Percentiles rank a stretch among this genome's conserved stretches.
Evolutionary conservation across 2,113 vertebrate species (phyloP).

Genomic region (Mesoclemmys tuberculata): DNA sequence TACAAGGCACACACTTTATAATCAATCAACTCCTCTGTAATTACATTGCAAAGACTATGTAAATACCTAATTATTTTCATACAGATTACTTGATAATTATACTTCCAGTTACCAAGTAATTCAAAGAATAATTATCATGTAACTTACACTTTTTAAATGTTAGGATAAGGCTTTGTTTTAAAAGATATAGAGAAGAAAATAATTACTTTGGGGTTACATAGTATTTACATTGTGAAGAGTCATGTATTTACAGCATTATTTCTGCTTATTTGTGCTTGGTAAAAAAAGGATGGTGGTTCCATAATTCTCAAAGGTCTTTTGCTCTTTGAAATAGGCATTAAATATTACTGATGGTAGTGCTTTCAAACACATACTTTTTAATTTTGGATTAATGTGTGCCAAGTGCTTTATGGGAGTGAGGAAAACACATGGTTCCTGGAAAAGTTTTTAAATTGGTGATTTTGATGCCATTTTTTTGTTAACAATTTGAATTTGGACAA

Average conservation of each 20-base stretch:
- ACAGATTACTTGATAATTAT: conserved; percentile 88
- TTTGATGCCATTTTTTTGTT: neutral
- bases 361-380: neutral
- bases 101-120: conserved; percentile 84
- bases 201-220: conserved; percentile 73
- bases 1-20: conserved; percentile 76
- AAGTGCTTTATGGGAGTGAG: neutral
- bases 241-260: conserved; percentile 64
- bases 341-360: neutral
- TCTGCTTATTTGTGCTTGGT: conserved; percentile 70
- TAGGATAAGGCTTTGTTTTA: conserved; percentile 81
- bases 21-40: conserved; percentile 83
- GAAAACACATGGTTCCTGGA: neutral
- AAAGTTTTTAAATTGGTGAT: neutral
- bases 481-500: neutral
- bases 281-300: conserved; percentile 45
- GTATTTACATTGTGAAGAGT: conserved; percentile 72
- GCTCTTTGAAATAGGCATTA: conserved; percentile 52
- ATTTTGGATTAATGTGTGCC: neutral
- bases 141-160: conserved; percentile 79
- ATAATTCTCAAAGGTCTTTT: conserved; percentile 35
- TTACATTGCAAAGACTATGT: conserved; percentile 84
- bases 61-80: conserved; percentile 88
- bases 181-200: conserved; percentile 76
- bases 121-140: conserved; percentile 83